These are phyloP conservation scores for Pseudomyrmex cubaensis DNA, from an alignment of 1,140 invertebrate genomes.

Conservation along the genomic window DNA sequence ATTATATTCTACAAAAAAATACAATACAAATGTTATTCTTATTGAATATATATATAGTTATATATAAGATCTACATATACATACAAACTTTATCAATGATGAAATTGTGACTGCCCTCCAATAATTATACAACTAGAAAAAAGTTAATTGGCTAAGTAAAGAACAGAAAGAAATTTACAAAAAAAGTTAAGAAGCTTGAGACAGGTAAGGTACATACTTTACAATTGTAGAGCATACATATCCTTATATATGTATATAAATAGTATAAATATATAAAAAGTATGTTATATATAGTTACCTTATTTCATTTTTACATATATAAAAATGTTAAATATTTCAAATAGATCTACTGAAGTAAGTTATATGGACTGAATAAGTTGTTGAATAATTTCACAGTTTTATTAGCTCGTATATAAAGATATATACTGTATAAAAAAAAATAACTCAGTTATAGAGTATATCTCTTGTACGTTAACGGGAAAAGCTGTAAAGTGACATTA, in stretches of 20 bases:
- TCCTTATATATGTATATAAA: slow-evolving; percentile 72
- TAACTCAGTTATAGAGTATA: background rate
- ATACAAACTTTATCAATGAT: slow-evolving; percentile 74
- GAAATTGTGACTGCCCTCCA: slow-evolving; percentile 71
- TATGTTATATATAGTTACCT: slow-evolving; percentile 68
- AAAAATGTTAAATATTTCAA: slow-evolving; percentile 71
- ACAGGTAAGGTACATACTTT: slow-evolving; percentile 74
- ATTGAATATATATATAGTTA: slow-evolving; percentile 24
- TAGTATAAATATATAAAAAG: slow-evolving; percentile 63
- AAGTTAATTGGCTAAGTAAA: slow-evolving; percentile 73
- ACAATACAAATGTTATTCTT: slow-evolving; percentile 49
- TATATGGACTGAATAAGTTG: slow-evolving; percentile 60
- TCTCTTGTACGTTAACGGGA: slow-evolving; percentile 47
- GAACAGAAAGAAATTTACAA: slow-evolving; percentile 75
- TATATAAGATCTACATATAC: slow-evolving; percentile 57
- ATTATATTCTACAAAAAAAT: slow-evolving; percentile 58
- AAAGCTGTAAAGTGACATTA: slow-evolving; percentile 65
- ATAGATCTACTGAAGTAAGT: slow-evolving; percentile 44
- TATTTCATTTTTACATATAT: slow-evolving; percentile 69
- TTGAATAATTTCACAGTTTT: slow-evolving; percentile 64
- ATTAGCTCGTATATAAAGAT: slow-evolving; percentile 64
- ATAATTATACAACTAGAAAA: slow-evolving; percentile 73
- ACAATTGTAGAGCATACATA: slow-evolving; percentile 77
- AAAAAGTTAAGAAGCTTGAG: slow-evolving; percentile 74
- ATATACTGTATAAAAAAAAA: slow-evolving; percentile 30